Evolutionary conservation across 2,113 vertebrate species (phyloP), one percentile per base, ranked within the genome.

Genomic region (Triplophysa rosa): DNA sequence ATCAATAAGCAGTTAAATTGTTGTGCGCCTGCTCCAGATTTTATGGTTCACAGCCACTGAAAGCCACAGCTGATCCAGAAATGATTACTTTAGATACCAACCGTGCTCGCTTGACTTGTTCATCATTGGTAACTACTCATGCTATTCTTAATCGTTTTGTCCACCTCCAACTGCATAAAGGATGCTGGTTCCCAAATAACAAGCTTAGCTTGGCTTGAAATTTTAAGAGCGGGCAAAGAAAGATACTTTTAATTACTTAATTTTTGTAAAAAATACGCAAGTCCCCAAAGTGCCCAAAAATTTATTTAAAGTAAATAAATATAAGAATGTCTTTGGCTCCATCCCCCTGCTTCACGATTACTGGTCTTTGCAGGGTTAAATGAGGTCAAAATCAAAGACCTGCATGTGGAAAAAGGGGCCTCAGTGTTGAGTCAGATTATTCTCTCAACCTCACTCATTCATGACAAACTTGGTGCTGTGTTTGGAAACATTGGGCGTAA

Each of bases 1-100:
- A 89, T 93, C 92, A 92, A 93, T 94, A 90, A 88, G 84, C 71
- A 72, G 88, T 91, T 92, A 91, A 88, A 90, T 92, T 90, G 88
- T 67, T 80, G 81, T 83, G 63, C 62, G 40, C 84, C 83, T 83
- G 52, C 68, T 63, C 82, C 73, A 62, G 73, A 85, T 89, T 92
- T 91, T 91, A 91, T 80, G 90, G 90, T 89, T 90, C 89, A 88
- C 49, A 70, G 87, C 64, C 56, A 14, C 54, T 80, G 83, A 86
- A 87, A 87, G 84, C 84, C 84, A 71, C 91, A 91, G 88, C 87
- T 90, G 89, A 91, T 92, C 86, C 90, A 89, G 82, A 84, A 89
- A 75, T 23, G 75, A 93, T 91, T 86, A 84, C 90, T 89, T 87
- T 87, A 87, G 86, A 90, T 83, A 70, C 84, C 87, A 78, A 86